Evolutionary conservation across 1,140 invertebrate genomes (phyloP), one percentile per base, ranked within the genome.

Genomic region (Pachypsylla venusta): DNA sequence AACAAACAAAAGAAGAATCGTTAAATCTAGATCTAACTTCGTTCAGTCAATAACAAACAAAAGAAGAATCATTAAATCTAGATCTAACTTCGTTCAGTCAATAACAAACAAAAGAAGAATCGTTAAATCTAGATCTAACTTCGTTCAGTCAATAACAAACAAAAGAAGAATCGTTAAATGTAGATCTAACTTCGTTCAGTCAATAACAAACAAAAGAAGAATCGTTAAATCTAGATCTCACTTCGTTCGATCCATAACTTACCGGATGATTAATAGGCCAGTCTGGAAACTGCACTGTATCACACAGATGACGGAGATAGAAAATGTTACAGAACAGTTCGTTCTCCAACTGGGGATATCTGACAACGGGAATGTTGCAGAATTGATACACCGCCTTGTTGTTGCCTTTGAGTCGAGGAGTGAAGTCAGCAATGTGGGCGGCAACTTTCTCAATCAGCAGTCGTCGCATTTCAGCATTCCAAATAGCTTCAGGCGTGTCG

Each of bases 321-420:
- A 96, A 99, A 69, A 96, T 95, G 74, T 96, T 94, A 73, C 96
- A 99, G 77, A 99, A 99, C 13, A 99, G 78, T 79, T 99, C 96
- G 66, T 85, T 81, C 67, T 95, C 88, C 60, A 99, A 75, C 75
- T 97, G 93, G 19, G 92, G 90, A 79, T 97, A 99, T 61, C 85
- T 81, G 25, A 99, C 83, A 12, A 88, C 85, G 35, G 96, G 95
- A 67, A 99, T 96, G 16, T 94, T 87, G 67, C 96, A 89, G 71
- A 98, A 99, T 56, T 94, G 90, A 75, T 99, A 99, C 42, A 93
- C 76, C 0, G 94, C 89, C 75, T 92, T 84, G 0, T 90, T 92
- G 72, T 99, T 97, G 64, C 90, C 93, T 64, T 85, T 79, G 22
- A 99, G 75, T 16, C 93, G 81, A 2, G 93, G 93, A 27, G 89